phyloP scores from a whole-genome alignment of 2,113 vertebrate species.

The Aldabrachelys gigantea region DNA sequence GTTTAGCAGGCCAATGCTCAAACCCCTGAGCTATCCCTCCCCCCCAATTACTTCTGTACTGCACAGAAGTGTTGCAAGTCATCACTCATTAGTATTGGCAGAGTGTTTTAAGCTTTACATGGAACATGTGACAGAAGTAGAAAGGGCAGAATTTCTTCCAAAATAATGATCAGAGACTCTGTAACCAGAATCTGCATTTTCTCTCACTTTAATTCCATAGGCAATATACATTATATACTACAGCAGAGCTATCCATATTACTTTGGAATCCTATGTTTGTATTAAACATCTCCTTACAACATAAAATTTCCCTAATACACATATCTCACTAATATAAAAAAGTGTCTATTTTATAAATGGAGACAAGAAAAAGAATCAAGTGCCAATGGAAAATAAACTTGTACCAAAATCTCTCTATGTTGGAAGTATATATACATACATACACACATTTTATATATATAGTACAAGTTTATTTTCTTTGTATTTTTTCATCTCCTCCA shows the following conservation, averaged over 20 bases:
- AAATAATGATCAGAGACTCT: background rate
- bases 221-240: background rate
- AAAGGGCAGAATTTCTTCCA: background rate
- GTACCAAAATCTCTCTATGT: rapidly evolving
- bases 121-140: background rate
- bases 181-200: background rate
- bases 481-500: background rate
- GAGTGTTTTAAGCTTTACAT: no score
- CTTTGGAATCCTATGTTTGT: background rate
- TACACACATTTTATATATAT: background rate
- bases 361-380: background rate
- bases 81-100: no score
- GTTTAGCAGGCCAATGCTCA: no score
- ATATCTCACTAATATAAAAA: no score
- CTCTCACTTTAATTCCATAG: background rate
- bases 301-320: rapidly evolving
- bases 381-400: background rate
- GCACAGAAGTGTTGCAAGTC: background rate
- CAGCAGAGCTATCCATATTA: background rate
- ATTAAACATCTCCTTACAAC: background rate
- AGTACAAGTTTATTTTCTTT: rapidly evolving
- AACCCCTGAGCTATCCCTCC: no score
- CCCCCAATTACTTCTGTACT: no score
- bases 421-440: background rate
- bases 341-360: background rate